phyloP scores from a whole-genome alignment of 1,140 invertebrate species.

The Heliconius hewitsoni region DNA sequence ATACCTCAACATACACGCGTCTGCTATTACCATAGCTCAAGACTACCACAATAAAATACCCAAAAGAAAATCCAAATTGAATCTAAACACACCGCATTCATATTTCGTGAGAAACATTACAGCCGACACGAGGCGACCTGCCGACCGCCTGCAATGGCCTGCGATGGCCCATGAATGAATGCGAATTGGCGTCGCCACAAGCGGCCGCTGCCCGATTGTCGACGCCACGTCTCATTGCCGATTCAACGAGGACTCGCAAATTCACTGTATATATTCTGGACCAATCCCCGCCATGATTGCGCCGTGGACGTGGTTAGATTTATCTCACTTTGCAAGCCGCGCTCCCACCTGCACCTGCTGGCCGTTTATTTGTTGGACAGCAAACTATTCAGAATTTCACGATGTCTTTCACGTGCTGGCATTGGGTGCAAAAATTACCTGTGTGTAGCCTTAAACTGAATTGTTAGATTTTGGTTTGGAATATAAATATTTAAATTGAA shows the following conservation, averaged over 20 bases:
- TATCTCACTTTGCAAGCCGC: constrained; percentile 40
- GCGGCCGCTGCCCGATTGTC: constrained; percentile 69
- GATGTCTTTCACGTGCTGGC: constrained; percentile 19
- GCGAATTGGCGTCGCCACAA: constrained; percentile 73
- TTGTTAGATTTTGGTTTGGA: not conserved
- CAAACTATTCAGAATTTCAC: constrained; percentile 28
- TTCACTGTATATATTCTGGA: constrained; percentile 59
- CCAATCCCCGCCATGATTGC: constrained; percentile 56
- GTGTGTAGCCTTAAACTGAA: not conserved
- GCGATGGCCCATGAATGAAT: constrained; percentile 74
- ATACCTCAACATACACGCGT: too few species aligned
- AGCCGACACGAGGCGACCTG: constrained; percentile 40
- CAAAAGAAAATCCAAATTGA: constrained; percentile 17
- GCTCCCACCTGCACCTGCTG: constrained; percentile 30
- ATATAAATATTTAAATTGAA: not conserved
- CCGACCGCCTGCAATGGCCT: constrained; percentile 40
- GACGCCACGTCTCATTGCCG: constrained; percentile 72
- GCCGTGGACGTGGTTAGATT: constrained; percentile 52
- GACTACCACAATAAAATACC: not conserved
- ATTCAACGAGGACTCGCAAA: constrained; percentile 68
- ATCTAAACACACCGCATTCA: constrained; percentile 51
- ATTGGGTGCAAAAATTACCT: not conserved
- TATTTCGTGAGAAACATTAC: constrained; percentile 63
- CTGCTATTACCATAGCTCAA: not conserved
- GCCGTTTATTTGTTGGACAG: constrained; percentile 33